Evolutionary conservation across 2,113 vertebrate species (phyloP).

Genomic region (Petroica traversi): DNA sequence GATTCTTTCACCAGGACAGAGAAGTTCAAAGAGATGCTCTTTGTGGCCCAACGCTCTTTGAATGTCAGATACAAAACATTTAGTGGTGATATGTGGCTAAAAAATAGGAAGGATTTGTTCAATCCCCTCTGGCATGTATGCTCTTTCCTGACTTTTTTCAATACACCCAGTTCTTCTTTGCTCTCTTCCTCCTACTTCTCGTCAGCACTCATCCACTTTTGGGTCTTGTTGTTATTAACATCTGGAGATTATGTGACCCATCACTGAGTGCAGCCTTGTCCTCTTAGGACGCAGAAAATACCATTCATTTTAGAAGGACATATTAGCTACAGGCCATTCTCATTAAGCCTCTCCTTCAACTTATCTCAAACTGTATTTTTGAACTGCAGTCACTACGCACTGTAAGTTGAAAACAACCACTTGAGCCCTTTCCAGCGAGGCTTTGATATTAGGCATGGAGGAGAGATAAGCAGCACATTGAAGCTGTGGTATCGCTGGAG

Average conservation of each 20-base stretch:
- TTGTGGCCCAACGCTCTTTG: not conserved
- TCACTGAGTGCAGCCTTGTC: not conserved
- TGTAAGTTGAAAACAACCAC: slow-evolving; percentile 34
- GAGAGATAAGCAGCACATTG: slow-evolving; percentile 36
- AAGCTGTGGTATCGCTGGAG: not conserved
- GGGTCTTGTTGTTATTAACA: not conserved
- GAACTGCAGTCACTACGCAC: not conserved
- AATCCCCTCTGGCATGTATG: not conserved
- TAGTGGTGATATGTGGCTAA: not conserved
- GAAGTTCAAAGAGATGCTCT: not conserved
- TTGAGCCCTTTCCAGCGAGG: not conserved
- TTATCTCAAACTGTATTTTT: slow-evolving; percentile 27
- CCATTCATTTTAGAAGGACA: not conserved
- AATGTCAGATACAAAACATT: not conserved
- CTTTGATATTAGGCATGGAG: slow-evolving; percentile 4
- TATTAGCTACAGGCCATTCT: not conserved
- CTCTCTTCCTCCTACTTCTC: not conserved
- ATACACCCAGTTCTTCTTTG: not conserved
- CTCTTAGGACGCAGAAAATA: not conserved
- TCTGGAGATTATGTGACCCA: not conserved
- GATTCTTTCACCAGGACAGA: not conserved
- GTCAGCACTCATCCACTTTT: not conserved
- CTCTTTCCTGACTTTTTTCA: not conserved
- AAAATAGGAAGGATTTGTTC: not conserved
- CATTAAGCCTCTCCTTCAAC: slow-evolving; percentile 12